Evolutionary conservation across 1,140 invertebrate species (phyloP), one percentile per base, ranked within the genome.

Genomic region (Aphelenchoides fujianensis): DNA sequence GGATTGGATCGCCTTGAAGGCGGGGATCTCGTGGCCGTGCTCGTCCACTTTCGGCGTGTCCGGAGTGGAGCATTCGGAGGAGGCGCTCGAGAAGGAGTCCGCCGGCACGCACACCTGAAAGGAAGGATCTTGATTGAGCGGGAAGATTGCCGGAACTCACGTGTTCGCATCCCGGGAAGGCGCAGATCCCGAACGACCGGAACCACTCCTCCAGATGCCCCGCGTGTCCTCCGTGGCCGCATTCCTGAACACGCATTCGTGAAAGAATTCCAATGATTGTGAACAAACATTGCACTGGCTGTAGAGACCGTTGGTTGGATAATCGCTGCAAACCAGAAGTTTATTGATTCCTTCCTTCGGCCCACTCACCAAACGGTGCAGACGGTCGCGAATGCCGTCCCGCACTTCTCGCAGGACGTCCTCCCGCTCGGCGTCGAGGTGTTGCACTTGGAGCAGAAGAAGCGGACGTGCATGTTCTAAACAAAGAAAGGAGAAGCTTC

Each of bases 381-480:
- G 34, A 66, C 36, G 12, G 63, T 37, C 16, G 36, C 36, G 32
- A 66, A 66, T 30, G 32, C 23, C 2, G 32, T 66, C 27, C 63
- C 27, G 31, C 63, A 66, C 32, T 66, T 66, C 63, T 16, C 16
- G 53, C 63, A 66, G 1, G 63, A 66, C 12, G 31, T 37, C 1
- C 12, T 12, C 30, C 32, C 63, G 53, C 31, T 37, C 53, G 63
- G 63, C n/a, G 63, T 12, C 19, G 63, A n/a, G n/a, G 63, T 66
- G 12, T 30, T 12, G 31, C 63, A 66, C 23, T 66, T 66, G 28
- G 32, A 34, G 7, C 63, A 66, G 34, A 36, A 66, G 31, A 66
- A 34, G 23, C 53, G 37, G 1, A 66, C 63, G 36, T 66, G 63
- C 63, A 66, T 66, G 31, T 66, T 66, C 63, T 66, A 37, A 66